Base-by-base conservation (phyloP, 2,888 invertebrate genomes). In the Cephus pygmeus region DNA sequence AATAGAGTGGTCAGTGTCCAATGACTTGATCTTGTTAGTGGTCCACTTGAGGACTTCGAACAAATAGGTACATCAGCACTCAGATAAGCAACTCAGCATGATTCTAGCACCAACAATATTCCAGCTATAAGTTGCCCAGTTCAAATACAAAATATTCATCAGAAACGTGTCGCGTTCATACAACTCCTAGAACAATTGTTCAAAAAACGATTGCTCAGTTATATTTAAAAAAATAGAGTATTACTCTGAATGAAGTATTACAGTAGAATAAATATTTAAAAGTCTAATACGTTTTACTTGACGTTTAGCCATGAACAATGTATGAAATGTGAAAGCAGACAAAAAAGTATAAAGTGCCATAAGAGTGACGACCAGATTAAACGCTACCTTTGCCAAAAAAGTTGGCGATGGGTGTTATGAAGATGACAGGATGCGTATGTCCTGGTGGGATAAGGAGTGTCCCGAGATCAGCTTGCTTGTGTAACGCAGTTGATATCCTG, bases 401-500 rank as follows among this genome's bases (percentile, higher is more conserved):
- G 79, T 93, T 93, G 73, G 93, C 92, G 74, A 93, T 92, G 1
- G 94, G 94, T 9, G 93, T 93, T 81, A 94, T 93, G 83, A 94
- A 93, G 83, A 94, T 93, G 75, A 92, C 93, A 75, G 93, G 93
- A 84, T 93, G 93, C 15, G 92, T 92, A 79, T 91, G 92, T 31
- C 91, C 91, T 4, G 92, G 91, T 80, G 93, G 93, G 69, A 93
- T 91, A 34, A 94, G 93, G 74, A 95, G 91, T 69, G 93, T 93
- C 12, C 95, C 95, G n/a, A 94, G 92, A 81, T 93, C 93, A 6
- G 93, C 93, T 88, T 94, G 93, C 86, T 93, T 93, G 87, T 96
- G 96, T 75, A 96, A 92, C 30, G 94, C 94, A 12, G 96, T 96
- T 1, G 96, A 96, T 85, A 96, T 94, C 86, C 96, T 93, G 88